A percentile compares a stretch with the other conserved stretches of the same genome.
phyloP scores from a whole-genome alignment of 2,113 vertebrate genomes.

The Gallinago paraguaiae region DNA sequence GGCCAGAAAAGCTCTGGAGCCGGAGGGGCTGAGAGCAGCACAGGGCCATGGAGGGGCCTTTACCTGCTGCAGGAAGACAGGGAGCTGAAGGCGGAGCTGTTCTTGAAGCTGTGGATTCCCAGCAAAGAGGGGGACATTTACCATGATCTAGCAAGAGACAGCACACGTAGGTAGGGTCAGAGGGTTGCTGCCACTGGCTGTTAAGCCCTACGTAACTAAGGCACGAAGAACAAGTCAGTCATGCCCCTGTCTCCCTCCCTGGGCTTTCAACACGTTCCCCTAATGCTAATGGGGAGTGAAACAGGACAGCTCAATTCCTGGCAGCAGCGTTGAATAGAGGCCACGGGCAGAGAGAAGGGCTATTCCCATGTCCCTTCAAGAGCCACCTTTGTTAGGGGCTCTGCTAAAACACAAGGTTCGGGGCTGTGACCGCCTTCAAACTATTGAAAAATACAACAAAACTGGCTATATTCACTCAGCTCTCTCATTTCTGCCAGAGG shows the following conservation, averaged over 20 bases:
- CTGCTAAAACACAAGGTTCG: neutral
- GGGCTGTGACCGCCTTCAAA: neutral
- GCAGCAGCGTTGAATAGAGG: neutral
- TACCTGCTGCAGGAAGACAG: slow-evolving; percentile 97
- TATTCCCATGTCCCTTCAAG: neutral
- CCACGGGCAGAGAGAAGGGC: neutral
- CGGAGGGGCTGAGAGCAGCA: slow-evolving; percentile 19
- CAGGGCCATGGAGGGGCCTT: slow-evolving; percentile 32
- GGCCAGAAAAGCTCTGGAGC: slow-evolving; percentile 1
- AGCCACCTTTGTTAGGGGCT: neutral
- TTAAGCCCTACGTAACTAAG: neutral
- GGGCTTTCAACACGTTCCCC: neutral
- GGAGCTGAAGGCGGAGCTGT: slow-evolving; percentile 94
- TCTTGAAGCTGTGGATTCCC: slow-evolving; percentile 98
- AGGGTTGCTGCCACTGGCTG: slow-evolving; percentile 14
- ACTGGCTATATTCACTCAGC: neutral
- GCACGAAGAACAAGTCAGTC: neutral
- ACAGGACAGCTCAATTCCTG: neutral
- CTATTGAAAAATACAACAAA: neutral
- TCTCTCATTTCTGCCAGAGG: neutral
- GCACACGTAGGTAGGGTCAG: slow-evolving; percentile 30
- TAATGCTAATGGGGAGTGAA: neutral
- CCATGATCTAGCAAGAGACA: slow-evolving; percentile 87
- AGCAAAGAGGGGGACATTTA: slow-evolving; percentile 96
- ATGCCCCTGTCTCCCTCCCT: slow-evolving; percentile 1